Base-by-base conservation (phyloP, 2,888 invertebrate species). In the Arctia plantaginis region DNA sequence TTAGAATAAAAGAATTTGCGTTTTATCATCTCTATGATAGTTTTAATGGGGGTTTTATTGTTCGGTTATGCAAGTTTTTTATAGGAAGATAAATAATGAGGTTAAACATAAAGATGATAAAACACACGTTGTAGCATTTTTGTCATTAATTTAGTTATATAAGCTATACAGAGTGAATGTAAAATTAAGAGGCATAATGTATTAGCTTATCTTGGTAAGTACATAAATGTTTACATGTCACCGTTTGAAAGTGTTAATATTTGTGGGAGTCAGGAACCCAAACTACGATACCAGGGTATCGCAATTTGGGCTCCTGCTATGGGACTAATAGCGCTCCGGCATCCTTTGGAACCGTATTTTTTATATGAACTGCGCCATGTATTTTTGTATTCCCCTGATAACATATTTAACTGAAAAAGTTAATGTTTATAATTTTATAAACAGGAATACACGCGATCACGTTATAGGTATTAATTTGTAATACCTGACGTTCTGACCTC, bases 31-130 rank as follows among this genome's bases (percentile, higher is more conserved):
- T 23, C 69, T 72, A 35, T 75, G 69, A 75, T 75, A 72, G 74
- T 77, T 80, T 78, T 81, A 79, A 78, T 77, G 73, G 66, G 69
- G 68, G 66, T 74, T 75, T 75, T 78, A 82, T 66, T 69, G 69
- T 65, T 23, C 39, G 30, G 65, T 69, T 73, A 69, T 73, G 69
- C 41, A 51, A 73, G 51, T 35, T 51, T 68, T 68, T 73, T 73
- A 73, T 73, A 62, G 67, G 12, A 44, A 30, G 47, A 64, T 62
- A 62, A 62, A 66, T n/a, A 39, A 10, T 68, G 27, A 47, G 55
- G 13, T 66, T 66, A 35, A 23, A 39, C 39, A 35, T 39, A 66
- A n/a, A n/a, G 65, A n/a, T 4, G 35, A 23, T 66, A 66, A 66
- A 39, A 66, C 39, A 66, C 39, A 39, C 3, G 23, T 66, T n/a